phyloP scores from a whole-genome alignment of 2,113 vertebrate genomes.

The Muntiacus reevesi region DNA sequence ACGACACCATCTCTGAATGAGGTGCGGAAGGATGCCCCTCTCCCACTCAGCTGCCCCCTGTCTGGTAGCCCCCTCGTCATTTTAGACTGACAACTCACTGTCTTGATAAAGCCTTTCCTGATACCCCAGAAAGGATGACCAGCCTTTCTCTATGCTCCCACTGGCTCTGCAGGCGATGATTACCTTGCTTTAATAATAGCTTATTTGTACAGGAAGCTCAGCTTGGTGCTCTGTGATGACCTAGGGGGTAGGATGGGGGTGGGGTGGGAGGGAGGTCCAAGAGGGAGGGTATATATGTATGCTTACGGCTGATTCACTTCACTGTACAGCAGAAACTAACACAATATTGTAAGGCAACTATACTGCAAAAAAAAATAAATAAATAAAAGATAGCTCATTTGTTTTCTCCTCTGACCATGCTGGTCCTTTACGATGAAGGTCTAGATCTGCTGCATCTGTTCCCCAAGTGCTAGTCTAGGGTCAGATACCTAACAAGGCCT shows the following conservation, averaged over 20 bases:
- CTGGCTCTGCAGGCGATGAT: background rate
- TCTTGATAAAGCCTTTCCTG: background rate
- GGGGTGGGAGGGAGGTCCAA: background rate
- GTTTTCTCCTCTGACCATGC: background rate
- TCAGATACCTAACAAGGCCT: background rate
- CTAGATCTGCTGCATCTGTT: background rate
- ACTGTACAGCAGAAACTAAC: background rate
- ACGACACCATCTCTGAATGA: background rate
- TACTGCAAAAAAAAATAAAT: background rate
- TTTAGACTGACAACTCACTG: background rate
- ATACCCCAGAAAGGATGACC: background rate
- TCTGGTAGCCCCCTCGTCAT: background rate
- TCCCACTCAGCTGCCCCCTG: accelerated
- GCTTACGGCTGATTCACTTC: background rate
- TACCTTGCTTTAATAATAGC: background rate
- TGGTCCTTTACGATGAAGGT: background rate
- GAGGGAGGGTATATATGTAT: background rate
- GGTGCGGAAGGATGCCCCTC: too few species aligned
- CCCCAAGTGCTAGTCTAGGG: background rate
- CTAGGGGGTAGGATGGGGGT: background rate
- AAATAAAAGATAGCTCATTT: accelerated
- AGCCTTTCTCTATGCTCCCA: background rate
- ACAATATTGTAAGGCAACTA: background rate
- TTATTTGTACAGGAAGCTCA: background rate
- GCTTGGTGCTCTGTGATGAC: background rate